A percentile compares a stretch with the other conserved stretches of the same genome.
Conservation (phyloP, 2,888 invertebrate species). For the Eristalis tenax region DNA sequence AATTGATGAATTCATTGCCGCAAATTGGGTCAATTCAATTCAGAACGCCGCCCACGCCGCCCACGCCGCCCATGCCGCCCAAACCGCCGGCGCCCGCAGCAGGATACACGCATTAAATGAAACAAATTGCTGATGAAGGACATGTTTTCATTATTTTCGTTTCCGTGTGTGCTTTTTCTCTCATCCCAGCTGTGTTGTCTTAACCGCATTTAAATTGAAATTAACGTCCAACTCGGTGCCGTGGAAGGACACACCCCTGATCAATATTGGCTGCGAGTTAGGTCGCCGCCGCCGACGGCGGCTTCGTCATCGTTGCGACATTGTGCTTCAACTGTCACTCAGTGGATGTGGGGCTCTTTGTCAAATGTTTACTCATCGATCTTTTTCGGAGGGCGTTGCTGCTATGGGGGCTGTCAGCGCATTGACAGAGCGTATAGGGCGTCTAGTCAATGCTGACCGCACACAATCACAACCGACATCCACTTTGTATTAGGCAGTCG, state of each 20-base stretch:
- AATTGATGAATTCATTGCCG: background rate
- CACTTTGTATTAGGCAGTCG: conserved; percentile 9
- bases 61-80: too few relatives aligned
- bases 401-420: too few relatives aligned
- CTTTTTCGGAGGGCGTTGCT: background rate
- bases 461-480: conserved; percentile 24
- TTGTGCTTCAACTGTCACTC: background rate
- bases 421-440: background rate
- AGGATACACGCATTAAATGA: background rate
- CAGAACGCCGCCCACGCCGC: background rate
- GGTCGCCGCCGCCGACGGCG: too few relatives aligned
- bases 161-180: background rate
- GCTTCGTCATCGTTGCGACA: background rate
- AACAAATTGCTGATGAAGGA: conserved; percentile 20
- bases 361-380: background rate
- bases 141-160: background rate
- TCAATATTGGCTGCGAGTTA: background rate
- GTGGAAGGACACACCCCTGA: background rate
- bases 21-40: conserved; percentile 33
- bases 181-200: background rate
- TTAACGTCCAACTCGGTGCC: conserved; percentile 6
- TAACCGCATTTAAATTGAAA: conserved; percentile 42
- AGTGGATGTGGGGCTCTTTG: background rate
- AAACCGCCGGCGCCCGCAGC: background rate
- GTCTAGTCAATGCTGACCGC: conserved; percentile 14